These are phyloP conservation scores for Rissa tridactyla DNA, from an alignment of 2,113 vertebrate genomes.

Conservation along the genomic window DNA sequence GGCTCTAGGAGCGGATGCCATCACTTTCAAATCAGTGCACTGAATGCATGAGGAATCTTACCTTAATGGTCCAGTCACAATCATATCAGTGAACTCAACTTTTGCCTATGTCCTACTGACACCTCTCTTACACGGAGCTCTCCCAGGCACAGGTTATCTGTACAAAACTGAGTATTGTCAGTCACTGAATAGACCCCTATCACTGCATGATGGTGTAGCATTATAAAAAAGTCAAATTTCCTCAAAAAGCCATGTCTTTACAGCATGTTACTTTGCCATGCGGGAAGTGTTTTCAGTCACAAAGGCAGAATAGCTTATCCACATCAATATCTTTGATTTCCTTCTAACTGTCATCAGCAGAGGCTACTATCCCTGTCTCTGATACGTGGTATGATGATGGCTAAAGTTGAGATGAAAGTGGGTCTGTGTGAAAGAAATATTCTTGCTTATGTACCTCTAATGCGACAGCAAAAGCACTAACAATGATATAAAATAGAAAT, in stretches of 20 bases:
- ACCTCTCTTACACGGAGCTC: neutral
- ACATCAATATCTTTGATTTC: neutral
- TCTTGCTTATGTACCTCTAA: neutral
- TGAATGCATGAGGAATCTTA: neutral
- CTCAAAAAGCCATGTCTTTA: neutral
- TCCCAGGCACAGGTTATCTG: fast-evolving
- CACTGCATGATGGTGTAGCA: neutral
- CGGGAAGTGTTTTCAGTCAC: neutral
- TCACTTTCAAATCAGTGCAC: neutral
- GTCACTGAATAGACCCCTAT: neutral
- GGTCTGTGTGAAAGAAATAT: neutral
- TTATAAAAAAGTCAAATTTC: neutral
- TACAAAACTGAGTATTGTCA: neutral
- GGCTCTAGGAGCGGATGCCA: neutral
- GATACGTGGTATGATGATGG: neutral
- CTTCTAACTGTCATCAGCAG: neutral
- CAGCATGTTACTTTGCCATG: neutral
- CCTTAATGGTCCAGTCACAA: too few species aligned
- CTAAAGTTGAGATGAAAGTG: neutral
- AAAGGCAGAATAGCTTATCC: neutral
- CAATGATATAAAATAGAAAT: neutral
- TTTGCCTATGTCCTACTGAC: too few species aligned
- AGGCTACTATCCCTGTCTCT: neutral
- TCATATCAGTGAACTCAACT: neutral
- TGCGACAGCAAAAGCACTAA: neutral